Base-by-base conservation (phyloP, 2,113 vertebrate species). In the Setophaga petechia region DNA sequence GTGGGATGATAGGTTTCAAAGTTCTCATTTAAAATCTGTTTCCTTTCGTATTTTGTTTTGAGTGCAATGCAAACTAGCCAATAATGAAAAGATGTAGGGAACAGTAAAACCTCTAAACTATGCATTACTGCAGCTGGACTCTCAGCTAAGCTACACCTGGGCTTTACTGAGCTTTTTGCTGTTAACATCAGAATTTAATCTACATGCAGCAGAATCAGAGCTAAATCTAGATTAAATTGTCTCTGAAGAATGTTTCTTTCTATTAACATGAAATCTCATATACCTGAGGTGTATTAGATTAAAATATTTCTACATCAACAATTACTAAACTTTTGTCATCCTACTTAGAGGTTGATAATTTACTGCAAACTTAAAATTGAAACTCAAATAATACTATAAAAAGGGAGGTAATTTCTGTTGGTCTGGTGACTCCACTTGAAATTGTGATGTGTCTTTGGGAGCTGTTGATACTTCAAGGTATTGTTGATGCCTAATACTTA, bases 91-190 rank as follows among this genome's bases (percentile, higher is more conserved):
- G 10, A 27, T 33, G 11, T 39, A 74, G 69, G 46, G 44, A 87
- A 41, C 13, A 73, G 24, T 44, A 66, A 71, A 93, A 67, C 8
- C 20, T 51, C 24, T 49, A 43, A 84, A n/a, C 4, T n/a, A 1
- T 35, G 39, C 15, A 23, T 31, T 61, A 28, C 17, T 61, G 43
- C 18, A 52, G 4, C 23, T 82, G 25, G 24, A 41, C 57, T 31
- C 31, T 58, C 58, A 85, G 51, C 46, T 52, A 6, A 71, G 13
- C 8, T 21, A 0, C 0, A 0, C 65, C 43, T 30, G 59, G 46
- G 11, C 22, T 74, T 81, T 75, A 25, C 5, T 16, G 19, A 79
- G 6, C 6, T 57, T 87, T 84, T 72, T 2, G 2, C 5, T 47
- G 0, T 17, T 87, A 35, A 55, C 2, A 5, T 79, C 28, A 71